Conservation (phyloP, 2,888 invertebrate genomes). For the Thysanoteuthis rhombus region DNA sequence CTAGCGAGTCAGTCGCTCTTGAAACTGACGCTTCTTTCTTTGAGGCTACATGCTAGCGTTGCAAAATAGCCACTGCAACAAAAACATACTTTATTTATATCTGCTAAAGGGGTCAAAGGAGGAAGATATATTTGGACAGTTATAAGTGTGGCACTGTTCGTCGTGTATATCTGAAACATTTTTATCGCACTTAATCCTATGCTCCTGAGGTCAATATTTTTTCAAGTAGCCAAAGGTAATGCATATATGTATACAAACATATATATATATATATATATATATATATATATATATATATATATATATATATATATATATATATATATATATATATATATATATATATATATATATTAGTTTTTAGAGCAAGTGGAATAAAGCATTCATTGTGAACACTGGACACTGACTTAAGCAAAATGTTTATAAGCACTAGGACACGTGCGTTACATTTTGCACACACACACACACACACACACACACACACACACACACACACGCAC, state of each 20-base stretch:
- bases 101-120: neutral
- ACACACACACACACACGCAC: no score
- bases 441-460: no score
- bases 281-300: neutral
- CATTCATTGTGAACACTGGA: no score
- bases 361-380: no score
- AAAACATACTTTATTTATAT: neutral
- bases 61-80: neutral
- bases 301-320: neutral
- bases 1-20: no score
- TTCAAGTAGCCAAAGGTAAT: neutral
- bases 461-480: no score
- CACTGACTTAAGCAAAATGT: no score
- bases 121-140: neutral
- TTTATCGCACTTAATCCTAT: neutral
- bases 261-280: neutral
- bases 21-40: no score
- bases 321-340: no score
- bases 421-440: no score
- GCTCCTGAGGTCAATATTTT: neutral
- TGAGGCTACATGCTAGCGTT: neutral
- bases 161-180: neutral
- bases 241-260: neutral
- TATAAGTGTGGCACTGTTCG: neutral
- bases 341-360: no score